Conservation (phyloP, 1,140 invertebrate genomes). For the Apis laboriosa region DNA sequence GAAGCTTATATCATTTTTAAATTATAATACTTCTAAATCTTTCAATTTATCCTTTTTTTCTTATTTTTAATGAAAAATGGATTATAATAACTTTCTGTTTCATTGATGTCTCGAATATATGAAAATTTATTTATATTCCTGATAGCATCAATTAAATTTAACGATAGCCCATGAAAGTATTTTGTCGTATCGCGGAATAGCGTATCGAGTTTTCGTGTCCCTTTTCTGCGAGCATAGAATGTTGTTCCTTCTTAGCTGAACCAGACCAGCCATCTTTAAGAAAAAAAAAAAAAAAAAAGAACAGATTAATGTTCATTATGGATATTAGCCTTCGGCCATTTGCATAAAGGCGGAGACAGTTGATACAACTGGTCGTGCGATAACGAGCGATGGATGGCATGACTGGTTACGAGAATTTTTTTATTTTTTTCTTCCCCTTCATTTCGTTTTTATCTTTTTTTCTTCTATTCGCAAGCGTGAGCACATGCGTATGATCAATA, state of each 20-base stretch:
- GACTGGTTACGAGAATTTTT: conserved; percentile 42
- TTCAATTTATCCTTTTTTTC: neutral
- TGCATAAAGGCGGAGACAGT: conserved; percentile 73
- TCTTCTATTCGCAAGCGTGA: conserved; percentile 19
- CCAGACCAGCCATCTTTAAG: conserved; percentile 62
- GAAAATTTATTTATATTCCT: conserved; percentile 17
- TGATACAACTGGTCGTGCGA: conserved; percentile 67
- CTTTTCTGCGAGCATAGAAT: neutral
- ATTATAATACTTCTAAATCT: neutral
- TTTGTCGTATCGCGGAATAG: neutral
- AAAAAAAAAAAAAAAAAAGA: neutral
- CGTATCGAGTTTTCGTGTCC: conserved; percentile 12
- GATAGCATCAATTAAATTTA: conserved; percentile 31
- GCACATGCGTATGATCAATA: neutral
- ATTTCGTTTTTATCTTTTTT: neutral
- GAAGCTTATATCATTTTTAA: neutral
- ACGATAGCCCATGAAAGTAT: conserved; percentile 19
- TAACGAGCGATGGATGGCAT: conserved; percentile 58
- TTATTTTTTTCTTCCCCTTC: conserved; percentile 41
- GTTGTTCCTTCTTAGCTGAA: neutral
- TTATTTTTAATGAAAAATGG: too few species aligned
- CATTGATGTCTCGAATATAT: neutral
- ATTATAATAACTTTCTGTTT: too few species aligned
- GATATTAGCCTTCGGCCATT: conserved; percentile 71
- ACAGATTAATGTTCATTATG: conserved; percentile 76